Evolutionary conservation across 2,888 invertebrate species (phyloP), one percentile per base, ranked within the genome.

Genomic region (Platynereis dumerilii): DNA sequence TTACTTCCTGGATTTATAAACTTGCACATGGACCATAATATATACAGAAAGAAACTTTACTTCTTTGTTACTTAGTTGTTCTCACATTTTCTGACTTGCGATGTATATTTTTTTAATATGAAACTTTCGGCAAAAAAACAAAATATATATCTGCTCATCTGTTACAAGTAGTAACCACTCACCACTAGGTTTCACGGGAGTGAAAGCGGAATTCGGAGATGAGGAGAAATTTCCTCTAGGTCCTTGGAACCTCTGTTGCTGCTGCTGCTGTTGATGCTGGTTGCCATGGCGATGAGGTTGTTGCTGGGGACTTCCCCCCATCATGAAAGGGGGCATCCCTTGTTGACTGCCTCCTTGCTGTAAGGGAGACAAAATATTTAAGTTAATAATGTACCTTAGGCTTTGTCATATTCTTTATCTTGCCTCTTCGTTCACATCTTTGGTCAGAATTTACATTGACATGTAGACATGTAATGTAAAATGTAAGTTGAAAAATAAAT

Each of bases 191-290:
- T 39, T 70, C 52, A 81, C 80, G 28, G 79, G 79, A 60, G 77
- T 79, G 71, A 81, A 81, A 39, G 81, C 81, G 26, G 80, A 80
- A 69, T 80, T 78, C 5, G 78, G 75, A 28, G 80, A 81, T 7
- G 60, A 34, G 17, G 54, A 57, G 45, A 68, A 65, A 26, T 28
- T 28, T 15, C 62, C 62, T 1, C 62, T 42, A 20, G 54, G 56
- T 42, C 52, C 52, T 20, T 60, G 60, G n/a, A 48, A 28, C 10
- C 45, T 24, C 22, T 26, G 60, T 48, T 27, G 60, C 28, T 48
- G 48, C 22, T 52, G 48, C 39, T 34, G 61, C 24, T 61, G 61
- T 7, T 34, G 48, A 7, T 58, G 26, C 12, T 15, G 39, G 39
- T 45, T 52, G 60, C 60, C 20, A 45, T 7, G 45, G 45, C 15